Base-by-base conservation (phyloP, 2,888 invertebrate genomes). In the Amiota mariae region DNA sequence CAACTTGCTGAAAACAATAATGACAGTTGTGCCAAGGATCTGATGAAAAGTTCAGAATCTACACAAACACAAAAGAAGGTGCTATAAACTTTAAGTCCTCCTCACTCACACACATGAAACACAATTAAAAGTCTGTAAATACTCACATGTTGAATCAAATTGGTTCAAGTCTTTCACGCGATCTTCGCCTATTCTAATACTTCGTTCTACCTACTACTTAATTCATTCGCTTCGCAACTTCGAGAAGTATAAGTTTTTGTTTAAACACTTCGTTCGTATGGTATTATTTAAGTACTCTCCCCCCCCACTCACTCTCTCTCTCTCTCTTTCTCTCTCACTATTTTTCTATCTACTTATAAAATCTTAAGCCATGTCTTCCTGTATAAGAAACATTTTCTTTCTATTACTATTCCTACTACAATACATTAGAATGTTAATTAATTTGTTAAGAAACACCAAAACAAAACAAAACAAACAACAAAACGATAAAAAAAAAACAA, bases 361-460 rank as follows among this genome's bases (percentile, higher is more conserved):
- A 36, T 36, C 8, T 6, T 36, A 36, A 36, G 36, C 36, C 36
- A 36, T 36, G 36, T 36, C 36, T 36, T 36, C 36, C 36, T 36
- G 24, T 24, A 24, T 24, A 24, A 24, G 24, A 36, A 36, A 36
- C 8, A 36, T 36, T 36, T 36, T 6, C 3, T 36, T 36, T 36
- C 36, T 36, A 24, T 24, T 24, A 24, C 24, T 3, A 24, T 36
- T 36, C 2, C 8, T 79, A 10, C 46, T 18, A 59, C 64, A 18
- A 2, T 59, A 81, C 78, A 80, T 81, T 81, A 82, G 84, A 78
- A 82, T 86, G 87, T 86, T 84, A 85, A 85, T 81, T 85, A 86
- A 80, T 85, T 84, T 82, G 80, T 84, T 84, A 84, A 84, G 84
- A 78, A 78, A 36, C 81, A 78, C 75, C 76, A 75, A 85, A 79